Conservation (phyloP, 2,113 vertebrate genomes). For the Callaeas wilsoni region DNA sequence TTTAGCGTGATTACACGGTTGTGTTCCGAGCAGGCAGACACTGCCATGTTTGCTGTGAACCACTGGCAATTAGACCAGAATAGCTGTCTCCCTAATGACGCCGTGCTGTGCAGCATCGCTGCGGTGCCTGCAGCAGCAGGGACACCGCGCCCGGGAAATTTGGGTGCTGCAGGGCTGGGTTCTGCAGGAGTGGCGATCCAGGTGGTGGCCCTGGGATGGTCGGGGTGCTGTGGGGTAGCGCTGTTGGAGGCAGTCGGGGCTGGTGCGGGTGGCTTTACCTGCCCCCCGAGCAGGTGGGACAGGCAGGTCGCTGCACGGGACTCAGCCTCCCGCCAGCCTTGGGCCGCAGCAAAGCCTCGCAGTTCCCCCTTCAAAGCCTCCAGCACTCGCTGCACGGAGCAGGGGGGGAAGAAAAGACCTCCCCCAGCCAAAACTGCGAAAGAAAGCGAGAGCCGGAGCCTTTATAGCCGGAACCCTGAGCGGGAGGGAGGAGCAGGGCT, state of each 20-base stretch:
- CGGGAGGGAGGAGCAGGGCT: background rate
- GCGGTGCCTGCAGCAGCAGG: background rate
- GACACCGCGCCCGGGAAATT: background rate
- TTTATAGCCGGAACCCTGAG: background rate
- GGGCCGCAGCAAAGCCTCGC: background rate
- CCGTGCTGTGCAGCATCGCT: rapidly evolving
- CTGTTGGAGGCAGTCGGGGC: rapidly evolving
- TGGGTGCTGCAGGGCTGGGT: background rate
- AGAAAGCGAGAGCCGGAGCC: background rate
- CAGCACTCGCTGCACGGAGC: background rate
- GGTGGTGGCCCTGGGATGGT: background rate
- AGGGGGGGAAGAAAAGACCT: background rate
- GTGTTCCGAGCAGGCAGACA: background rate
- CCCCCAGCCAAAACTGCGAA: background rate
- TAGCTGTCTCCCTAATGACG: background rate
- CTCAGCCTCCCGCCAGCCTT: background rate
- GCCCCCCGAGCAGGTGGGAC: rapidly evolving
- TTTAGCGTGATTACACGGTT: background rate
- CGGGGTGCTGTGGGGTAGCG: background rate
- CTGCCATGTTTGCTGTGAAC: background rate
- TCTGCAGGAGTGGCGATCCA: rapidly evolving
- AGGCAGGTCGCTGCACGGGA: background rate
- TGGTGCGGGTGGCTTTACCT: background rate
- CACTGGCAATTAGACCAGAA: background rate
- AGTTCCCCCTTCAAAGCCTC: conserved; percentile 38